Evolutionary conservation across 2,797 vertebrate species (phyloP), one percentile per base, ranked within the genome.

Genomic region (Hydrocynus forskahlii): DNA sequence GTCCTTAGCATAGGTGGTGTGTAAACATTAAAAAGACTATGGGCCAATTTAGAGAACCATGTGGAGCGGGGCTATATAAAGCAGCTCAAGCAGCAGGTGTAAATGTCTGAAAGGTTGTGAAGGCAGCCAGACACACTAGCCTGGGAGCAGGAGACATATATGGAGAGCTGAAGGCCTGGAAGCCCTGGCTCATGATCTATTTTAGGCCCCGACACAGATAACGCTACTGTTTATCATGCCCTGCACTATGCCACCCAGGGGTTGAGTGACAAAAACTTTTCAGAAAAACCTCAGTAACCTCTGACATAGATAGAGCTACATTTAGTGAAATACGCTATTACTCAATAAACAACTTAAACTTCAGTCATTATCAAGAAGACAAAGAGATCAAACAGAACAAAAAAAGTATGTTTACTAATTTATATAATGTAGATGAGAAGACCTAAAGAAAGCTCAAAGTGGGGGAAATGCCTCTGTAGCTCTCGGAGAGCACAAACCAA

Each of bases 201-300:
- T 98, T 98, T 96, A 70, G 92, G 94, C 93, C 67, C 19, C 74
- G 92, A 90, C 85, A 89, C 92, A 92, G 94, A 97, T 95, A 94
- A 93, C 94, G 92, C 88, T 89, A 93, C 92, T 91, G 93, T 94
- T 92, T 94, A 96, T 96, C 96, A 96, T 91, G 94, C 95, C 94
- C 89, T 92, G 91, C 91, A 87, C 86, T 86, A 87, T 87, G 89
- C 89, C 91, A 89, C 86, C 66, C 75, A 78, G 69, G 52, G 75
- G 71, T 83, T 90, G 88, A 91, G 73, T 84, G 88, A 90, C 87
- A 88, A 88, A 82, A 84, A 87, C 74, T 74, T 67, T 77, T 75
- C 48, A 73, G 54, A 69, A 29, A 29, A 38, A 68, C 70, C 54
- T 43, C 75, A 68, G 13, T 60, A 19, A 83, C 54, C 54, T 52